Conservation (phyloP, 2,797 vertebrate species). For the Columba guinea region DNA sequence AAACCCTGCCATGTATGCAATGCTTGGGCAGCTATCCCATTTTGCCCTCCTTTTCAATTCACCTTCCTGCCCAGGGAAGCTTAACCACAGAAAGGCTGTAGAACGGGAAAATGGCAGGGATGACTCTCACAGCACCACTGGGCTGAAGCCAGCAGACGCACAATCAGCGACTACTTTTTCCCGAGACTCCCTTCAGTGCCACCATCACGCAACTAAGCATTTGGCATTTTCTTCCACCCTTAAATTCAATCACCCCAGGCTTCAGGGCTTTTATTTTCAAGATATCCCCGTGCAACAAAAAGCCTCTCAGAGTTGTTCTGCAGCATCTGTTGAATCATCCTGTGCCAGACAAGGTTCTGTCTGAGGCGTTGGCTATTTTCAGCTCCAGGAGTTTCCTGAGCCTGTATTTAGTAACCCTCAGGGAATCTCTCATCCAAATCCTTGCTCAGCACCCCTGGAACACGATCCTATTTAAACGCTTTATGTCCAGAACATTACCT, state of each 20-base stretch:
- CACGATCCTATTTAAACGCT: background rate
- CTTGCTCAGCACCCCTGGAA: background rate
- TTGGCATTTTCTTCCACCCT: background rate
- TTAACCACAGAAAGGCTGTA: background rate
- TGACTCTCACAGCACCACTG: rapidly evolving
- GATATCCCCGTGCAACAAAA: background rate
- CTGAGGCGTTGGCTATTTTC: background rate
- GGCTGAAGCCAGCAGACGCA: background rate
- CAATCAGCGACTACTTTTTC: background rate
- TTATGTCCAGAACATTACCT: background rate
- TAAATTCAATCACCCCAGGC: background rate
- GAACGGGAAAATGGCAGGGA: background rate
- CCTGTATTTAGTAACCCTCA: background rate
- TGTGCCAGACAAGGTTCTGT: background rate
- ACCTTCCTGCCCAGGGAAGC: background rate
- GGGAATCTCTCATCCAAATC: background rate
- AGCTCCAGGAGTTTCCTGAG: background rate
- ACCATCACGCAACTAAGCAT: background rate
- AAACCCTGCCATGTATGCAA: rapidly evolving
- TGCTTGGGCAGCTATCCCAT: background rate
- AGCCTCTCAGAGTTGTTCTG: background rate
- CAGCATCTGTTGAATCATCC: background rate
- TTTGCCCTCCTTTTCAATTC: background rate
- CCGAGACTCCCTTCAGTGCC: background rate
- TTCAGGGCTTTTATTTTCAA: background rate